A percentile compares a stretch with the other conserved stretches of the same genome.
These are phyloP conservation scores for Stenodera caucasica DNA, from an alignment of 2,888 invertebrate species.

Conservation along the genomic window DNA sequence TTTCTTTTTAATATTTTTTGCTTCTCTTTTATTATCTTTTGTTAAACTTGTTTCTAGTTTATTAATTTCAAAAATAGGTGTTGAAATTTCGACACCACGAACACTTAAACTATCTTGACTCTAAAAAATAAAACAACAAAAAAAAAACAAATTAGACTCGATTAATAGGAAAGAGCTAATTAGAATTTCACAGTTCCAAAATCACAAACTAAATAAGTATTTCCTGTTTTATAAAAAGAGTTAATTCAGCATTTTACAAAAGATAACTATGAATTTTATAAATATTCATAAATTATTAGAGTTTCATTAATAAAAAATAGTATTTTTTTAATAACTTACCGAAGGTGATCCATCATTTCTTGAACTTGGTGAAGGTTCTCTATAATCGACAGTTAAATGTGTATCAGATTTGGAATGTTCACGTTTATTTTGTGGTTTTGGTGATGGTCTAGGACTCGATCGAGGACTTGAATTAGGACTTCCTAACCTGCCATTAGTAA, in stretches of 20 bases:
- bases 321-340: slow-evolving; percentile 41
- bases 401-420: slow-evolving; percentile 49
- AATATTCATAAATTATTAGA: background rate
- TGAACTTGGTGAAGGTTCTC: slow-evolving; percentile 30
- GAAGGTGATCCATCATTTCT: slow-evolving; percentile 46
- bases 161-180: background rate
- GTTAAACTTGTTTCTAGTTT: slow-evolving; percentile 42
- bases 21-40: slow-evolving; percentile 46
- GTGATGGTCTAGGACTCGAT: slow-evolving; percentile 59
- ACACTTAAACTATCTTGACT: slow-evolving; percentile 40
- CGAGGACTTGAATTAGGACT: slow-evolving; percentile 56
- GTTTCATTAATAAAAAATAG: background rate
- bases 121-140: slow-evolving; percentile 32
- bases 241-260: background rate
- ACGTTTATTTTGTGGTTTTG: slow-evolving; percentile 52
- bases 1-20: slow-evolving; percentile 68
- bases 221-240: background rate
- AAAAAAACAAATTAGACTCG: slow-evolving; percentile 1
- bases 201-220: background rate
- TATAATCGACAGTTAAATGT: slow-evolving; percentile 41
- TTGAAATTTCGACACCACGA: background rate
- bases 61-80: slow-evolving; percentile 32
- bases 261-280: background rate
- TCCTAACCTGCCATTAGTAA: no score
- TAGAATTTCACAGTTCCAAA: slow-evolving; percentile 7